Percentiles rank a stretch among this genome's conserved stretches.
phyloP scores from a whole-genome alignment of 2,888 invertebrate genomes.

The Papilio elwesi region DNA sequence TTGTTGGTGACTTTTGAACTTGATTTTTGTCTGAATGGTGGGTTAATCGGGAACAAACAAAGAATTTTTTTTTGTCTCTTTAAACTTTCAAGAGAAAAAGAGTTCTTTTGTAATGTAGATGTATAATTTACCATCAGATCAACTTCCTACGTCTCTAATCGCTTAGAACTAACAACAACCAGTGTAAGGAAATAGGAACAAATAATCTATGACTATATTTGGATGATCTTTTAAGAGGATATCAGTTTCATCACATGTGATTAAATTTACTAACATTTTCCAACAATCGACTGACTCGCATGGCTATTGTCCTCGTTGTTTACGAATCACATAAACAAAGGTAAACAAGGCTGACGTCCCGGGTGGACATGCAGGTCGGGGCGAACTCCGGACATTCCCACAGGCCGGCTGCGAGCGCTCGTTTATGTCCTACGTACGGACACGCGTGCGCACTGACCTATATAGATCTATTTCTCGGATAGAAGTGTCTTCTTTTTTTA shows the following conservation, averaged over 20 bases:
- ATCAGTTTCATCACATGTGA: background rate
- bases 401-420: conserved; percentile 55
- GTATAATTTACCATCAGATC: too few species aligned
- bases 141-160: too few species aligned
- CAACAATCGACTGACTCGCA: conserved; percentile 8
- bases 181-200: too few species aligned
- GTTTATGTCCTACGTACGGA: conserved; percentile 71
- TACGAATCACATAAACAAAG: conserved; percentile 43
- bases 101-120: too few species aligned
- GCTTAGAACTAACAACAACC: too few species aligned
- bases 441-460: conserved; percentile 69
- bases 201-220: background rate
- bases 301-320: conserved; percentile 24
- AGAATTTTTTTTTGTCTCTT: too few species aligned
- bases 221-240: background rate
- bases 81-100: too few species aligned
- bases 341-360: conserved; percentile 38
- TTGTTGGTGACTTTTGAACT: too few species aligned
- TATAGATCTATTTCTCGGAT: conserved; percentile 52
- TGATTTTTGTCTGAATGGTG: too few species aligned
- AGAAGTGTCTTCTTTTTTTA: conserved; percentile 47
- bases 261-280: background rate
- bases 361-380: conserved; percentile 43
- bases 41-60: too few species aligned
- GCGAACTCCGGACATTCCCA: conserved; percentile 68